A percentile compares a stretch with the other conserved stretches of the same genome.
Evolutionary conservation across 64 coral and sea anemone genomes (phyloP).

Genomic region (Montipora capricornis): DNA sequence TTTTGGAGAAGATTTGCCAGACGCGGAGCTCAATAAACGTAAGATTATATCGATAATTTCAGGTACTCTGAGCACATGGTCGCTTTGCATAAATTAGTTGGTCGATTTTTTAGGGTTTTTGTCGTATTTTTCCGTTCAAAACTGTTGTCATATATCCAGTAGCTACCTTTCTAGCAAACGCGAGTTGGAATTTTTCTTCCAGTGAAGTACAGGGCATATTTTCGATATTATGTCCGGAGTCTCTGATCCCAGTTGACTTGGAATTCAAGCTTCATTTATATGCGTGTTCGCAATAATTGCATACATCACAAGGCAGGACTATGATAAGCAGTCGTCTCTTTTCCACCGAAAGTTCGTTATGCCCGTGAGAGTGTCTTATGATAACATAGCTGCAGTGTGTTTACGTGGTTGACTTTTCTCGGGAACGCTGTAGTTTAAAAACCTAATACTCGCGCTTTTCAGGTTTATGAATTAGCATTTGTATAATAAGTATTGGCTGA

Average conservation of each 20-base stretch:
- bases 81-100: slow-evolving; percentile 64
- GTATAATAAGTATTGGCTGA: slow-evolving; percentile 8
- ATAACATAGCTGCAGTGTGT: too few relatives aligned
- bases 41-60: slow-evolving; percentile 76
- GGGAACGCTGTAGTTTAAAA: not conserved
- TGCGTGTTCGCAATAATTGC: slow-evolving; percentile 53
- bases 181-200: not conserved
- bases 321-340: not conserved
- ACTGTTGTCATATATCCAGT: not conserved
- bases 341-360: too few relatives aligned
- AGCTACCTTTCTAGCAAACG: not conserved
- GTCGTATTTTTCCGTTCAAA: not conserved
- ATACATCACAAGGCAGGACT: slow-evolving; percentile 76
- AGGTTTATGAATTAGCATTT: slow-evolving; percentile 61
- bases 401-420: not conserved
- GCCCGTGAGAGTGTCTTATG: too few relatives aligned
- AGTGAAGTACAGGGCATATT: not conserved
- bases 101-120: slow-evolving; percentile 4
- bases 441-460: not conserved
- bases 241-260: slow-evolving; percentile 39
- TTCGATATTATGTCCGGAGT: not conserved
- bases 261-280: slow-evolving; percentile 41
- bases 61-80: slow-evolving; percentile 82
- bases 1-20: slow-evolving; percentile 96
- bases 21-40: slow-evolving; percentile 90